These are phyloP conservation scores for Aurelia aurita DNA, from an alignment of 30 jellyfish, hydroid and myxozoan genomes.

Conservation along the genomic window DNA sequence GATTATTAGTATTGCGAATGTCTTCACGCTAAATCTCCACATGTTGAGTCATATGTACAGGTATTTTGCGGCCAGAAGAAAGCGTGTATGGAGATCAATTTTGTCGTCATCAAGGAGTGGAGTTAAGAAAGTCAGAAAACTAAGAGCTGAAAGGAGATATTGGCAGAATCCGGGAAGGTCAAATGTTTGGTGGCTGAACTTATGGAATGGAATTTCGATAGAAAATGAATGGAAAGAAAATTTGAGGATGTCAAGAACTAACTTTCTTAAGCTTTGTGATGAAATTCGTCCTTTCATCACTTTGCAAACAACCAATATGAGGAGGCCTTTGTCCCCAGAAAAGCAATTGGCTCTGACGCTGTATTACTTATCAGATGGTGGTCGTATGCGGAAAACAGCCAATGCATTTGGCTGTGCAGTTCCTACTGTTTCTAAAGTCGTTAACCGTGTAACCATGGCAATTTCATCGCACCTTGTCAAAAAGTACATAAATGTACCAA, in stretches of 20 bases:
- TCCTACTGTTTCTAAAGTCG: constrained; percentile 39
- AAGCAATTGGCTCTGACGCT: constrained; percentile 42
- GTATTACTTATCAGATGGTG: constrained; percentile 58
- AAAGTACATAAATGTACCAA: constrained; percentile 33
- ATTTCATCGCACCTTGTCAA: constrained; percentile 9
- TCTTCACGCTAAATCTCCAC: too few relatives aligned
- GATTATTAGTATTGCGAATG: background rate
- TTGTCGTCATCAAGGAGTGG: too few relatives aligned
- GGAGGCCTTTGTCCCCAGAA: constrained; percentile 43
- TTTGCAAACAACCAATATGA: constrained; percentile 34
- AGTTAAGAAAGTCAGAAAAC: too few relatives aligned
- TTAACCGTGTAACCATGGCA: constrained; percentile 26
- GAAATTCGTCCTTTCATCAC: constrained; percentile 37
- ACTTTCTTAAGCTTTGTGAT: constrained; percentile 13
- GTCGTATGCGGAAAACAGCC: constrained; percentile 57
- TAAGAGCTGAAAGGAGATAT: too few relatives aligned
- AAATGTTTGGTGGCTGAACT: constrained; percentile 5
- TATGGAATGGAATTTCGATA: constrained; percentile 6
- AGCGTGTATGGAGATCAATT: too few relatives aligned
- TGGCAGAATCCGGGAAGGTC: too few relatives aligned
- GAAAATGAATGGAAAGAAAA: constrained; percentile 44
- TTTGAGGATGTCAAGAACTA: constrained; percentile 34
- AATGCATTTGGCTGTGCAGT: constrained; percentile 52
- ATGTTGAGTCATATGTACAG: too few relatives aligned
- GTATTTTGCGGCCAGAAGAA: too few relatives aligned